A percentile compares a stretch with the other conserved stretches of the same genome.
Evolutionary conservation across 2,113 vertebrate species (phyloP).

Genomic region (Peromyscus californicus): DNA sequence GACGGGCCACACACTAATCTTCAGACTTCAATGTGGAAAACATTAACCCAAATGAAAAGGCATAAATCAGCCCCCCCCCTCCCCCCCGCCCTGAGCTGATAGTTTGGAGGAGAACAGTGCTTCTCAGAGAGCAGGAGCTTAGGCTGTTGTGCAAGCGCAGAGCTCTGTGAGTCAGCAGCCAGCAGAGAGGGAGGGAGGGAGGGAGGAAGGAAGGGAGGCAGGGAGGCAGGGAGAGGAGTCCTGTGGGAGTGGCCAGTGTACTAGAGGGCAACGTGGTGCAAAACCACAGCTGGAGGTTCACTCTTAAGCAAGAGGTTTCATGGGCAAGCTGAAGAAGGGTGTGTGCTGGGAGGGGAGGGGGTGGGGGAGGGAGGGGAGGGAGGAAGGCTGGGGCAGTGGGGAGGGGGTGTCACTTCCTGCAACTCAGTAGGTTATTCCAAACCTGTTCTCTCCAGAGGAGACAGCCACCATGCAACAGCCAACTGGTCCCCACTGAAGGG

Average conservation of each 20-base stretch:
- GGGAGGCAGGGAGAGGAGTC: background rate
- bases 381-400: too few relatives aligned
- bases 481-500: background rate
- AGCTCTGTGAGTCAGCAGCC: conserved; percentile 72
- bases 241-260: background rate
- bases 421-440: conserved; percentile 53
- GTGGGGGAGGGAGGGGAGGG: background rate
- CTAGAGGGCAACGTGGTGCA: background rate
- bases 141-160: conserved; percentile 61
- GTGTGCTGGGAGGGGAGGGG: background rate
- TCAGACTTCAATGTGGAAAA: conserved; percentile 76
- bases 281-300: conserved; percentile 63
- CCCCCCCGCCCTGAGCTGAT: background rate
- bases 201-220: background rate
- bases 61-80: conserved; percentile 66
- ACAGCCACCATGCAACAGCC: background rate
- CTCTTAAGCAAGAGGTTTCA: conserved; percentile 51
- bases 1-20: conserved; percentile 43
- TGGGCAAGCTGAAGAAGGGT: background rate
- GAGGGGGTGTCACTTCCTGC: background rate
- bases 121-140: background rate
- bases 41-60: conserved; percentile 77
- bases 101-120: conserved; percentile 24
- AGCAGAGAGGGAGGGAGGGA: background rate
- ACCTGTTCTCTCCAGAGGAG: background rate